Conservation (phyloP, 2,888 invertebrate genomes). For the Hydraecia micacea region DNA sequence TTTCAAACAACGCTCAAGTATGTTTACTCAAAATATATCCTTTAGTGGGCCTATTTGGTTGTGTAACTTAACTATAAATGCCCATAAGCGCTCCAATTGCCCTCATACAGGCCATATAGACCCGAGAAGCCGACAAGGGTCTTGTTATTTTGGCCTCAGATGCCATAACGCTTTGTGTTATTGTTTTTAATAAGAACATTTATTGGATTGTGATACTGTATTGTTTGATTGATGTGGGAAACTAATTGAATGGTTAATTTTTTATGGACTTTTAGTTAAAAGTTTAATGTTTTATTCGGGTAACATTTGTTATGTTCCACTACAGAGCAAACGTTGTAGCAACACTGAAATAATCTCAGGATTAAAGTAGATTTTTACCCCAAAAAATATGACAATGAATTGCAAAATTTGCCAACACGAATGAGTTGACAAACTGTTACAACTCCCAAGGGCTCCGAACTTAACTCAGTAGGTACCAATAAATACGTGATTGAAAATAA, state of each 20-base stretch:
- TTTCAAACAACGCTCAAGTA: conserved; percentile 82
- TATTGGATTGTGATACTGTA: conserved; percentile 75
- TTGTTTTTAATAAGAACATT: conserved; percentile 84
- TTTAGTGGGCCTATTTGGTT: conserved; percentile 78
- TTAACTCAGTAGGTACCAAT: conserved; percentile 72
- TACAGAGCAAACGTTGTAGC: neutral
- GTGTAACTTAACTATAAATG: conserved; percentile 79
- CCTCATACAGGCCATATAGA: conserved; percentile 73
- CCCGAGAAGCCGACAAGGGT: conserved; percentile 75
- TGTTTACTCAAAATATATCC: conserved; percentile 88
- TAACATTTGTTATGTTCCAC: neutral
- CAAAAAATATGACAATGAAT: conserved; percentile 42
- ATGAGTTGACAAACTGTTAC: conserved; percentile 75
- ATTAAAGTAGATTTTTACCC: conserved; percentile 6
- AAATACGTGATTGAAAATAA: conserved; percentile 82
- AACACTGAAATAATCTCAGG: neutral
- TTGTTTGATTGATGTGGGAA: conserved; percentile 87
- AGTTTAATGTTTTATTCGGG: neutral
- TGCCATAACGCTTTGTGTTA: conserved; percentile 75
- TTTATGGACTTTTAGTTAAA: conserved; percentile 12
- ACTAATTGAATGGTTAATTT: conserved; percentile 23
- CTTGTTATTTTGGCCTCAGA: conserved; percentile 74
- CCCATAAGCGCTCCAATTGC: conserved; percentile 81
- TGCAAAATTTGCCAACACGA: conserved; percentile 52
- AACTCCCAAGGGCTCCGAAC: conserved; percentile 72